Evolutionary conservation across 2,888 invertebrate genomes (phyloP), one percentile per base, ranked within the genome.

Genomic region (Acleris laterana): DNA sequence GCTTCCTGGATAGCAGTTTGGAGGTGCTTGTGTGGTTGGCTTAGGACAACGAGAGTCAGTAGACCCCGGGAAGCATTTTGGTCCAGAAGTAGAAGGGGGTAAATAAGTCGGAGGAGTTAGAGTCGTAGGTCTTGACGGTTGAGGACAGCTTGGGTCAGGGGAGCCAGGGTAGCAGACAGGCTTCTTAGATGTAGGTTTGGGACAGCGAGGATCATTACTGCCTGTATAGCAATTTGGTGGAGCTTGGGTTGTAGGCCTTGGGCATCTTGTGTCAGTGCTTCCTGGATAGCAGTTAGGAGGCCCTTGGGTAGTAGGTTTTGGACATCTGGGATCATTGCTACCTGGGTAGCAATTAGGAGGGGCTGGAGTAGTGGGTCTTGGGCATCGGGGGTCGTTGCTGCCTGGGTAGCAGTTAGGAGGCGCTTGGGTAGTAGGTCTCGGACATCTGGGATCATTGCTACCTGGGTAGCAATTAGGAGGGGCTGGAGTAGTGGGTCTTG

Each of bases 51-150:
- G n/a, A n/a, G n/a, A n/a, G 63, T 83, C 83, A 1, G 67, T 69
- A 4, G 78, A 80, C 38, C 87, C 87, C 4, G 88, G 88, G 64
- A 70, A 80, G 50, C 82, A 81, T 2, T 64, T 63, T 0, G 69
- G 77, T 2, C 67, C 62, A 3, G 51, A 65, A n/a, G 71, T 67
- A 25, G 72, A 71, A 48, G 70, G 68, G 17, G 73, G 72, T 16
- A 86, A 87, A 62, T 72, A 77, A 9, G 28, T 49, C 3, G 61
- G 70, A 53, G 69, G 69, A 56, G 58, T 61, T 4, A 66, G 65
- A 17, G 71, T 67, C 17, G 72, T 71, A 44, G 70, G 68, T 22
- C 73, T 72, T 16, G 44, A 5, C 1, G 44, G 60, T 7, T 56
- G 38, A 2, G 58, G 58, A 5, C 58, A 58, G 1, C 13, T 11